A percentile compares a stretch with the other conserved stretches of the same genome.
phyloP scores from a whole-genome alignment of 2,113 vertebrate species.

The Xenotilapia caudafasciata region DNA sequence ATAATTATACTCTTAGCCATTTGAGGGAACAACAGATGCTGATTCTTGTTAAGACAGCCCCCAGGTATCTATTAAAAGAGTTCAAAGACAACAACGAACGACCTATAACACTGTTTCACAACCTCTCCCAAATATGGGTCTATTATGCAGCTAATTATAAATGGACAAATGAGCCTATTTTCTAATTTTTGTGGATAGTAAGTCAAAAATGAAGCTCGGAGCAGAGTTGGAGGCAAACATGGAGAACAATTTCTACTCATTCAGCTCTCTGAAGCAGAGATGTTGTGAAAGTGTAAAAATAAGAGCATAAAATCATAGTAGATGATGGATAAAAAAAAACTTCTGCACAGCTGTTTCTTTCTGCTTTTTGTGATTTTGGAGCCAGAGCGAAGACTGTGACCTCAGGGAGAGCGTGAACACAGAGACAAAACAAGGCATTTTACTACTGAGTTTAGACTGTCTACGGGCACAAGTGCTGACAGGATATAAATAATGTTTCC shows the following conservation, averaged over 20 bases:
- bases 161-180: neutral
- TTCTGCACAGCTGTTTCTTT: neutral
- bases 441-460: neutral
- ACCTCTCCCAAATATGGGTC: neutral
- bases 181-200: neutral
- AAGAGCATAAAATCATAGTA: neutral
- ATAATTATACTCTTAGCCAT: neutral
- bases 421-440: neutral
- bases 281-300: neutral
- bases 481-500: neutral
- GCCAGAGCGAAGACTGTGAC: neutral
- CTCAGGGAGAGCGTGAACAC: neutral
- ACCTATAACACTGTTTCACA: neutral
- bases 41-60: neutral
- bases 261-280: neutral
- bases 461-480: neutral
- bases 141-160: neutral
- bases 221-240: neutral
- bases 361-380: neutral
- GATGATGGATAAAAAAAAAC: neutral
- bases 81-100: neutral
- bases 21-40: neutral
- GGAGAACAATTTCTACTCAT: conserved; percentile 2
- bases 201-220: neutral
- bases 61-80: neutral